These are phyloP conservation scores for Acipenser ruthenus DNA, from an alignment of 2,797 vertebrate species.

Conservation along the genomic window DNA sequence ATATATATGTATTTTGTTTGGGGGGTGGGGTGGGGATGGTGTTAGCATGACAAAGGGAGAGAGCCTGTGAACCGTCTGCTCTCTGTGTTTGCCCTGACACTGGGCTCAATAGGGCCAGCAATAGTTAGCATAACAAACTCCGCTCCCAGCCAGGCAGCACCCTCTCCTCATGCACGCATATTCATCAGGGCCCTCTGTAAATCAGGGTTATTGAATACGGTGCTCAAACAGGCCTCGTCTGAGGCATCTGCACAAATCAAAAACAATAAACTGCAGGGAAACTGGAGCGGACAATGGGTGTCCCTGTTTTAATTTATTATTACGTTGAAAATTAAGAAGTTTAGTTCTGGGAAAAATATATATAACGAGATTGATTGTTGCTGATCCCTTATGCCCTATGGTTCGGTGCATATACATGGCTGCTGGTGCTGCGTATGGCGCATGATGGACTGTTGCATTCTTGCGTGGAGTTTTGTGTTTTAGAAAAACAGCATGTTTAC, in stretches of 20 bases:
- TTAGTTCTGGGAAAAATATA: too few relatives aligned
- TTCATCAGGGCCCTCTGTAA: slow-evolving; percentile 16
- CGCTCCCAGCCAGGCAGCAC: slow-evolving; percentile 12
- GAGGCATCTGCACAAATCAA: background rate
- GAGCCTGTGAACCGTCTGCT: slow-evolving; percentile 82
- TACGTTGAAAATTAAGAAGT: too few relatives aligned
- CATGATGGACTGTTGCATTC: too few relatives aligned
- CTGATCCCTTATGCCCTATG: too few relatives aligned
- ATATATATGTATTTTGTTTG: slow-evolving; percentile 42
- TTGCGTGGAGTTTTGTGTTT: too few relatives aligned
- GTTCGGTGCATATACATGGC: too few relatives aligned
- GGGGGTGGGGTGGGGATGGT: slow-evolving; percentile 24
- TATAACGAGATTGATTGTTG: too few relatives aligned
- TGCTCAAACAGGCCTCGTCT: slow-evolving; percentile 19
- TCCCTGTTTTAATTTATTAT: too few relatives aligned
- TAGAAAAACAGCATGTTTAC: too few relatives aligned
- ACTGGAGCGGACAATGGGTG: too few relatives aligned
- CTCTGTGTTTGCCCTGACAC: slow-evolving; percentile 40
- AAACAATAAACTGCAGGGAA: too few relatives aligned
- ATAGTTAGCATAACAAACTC: slow-evolving; percentile 65
- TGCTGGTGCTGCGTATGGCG: too few relatives aligned
- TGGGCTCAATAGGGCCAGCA: slow-evolving; percentile 49
- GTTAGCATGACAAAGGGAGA: slow-evolving; percentile 74
- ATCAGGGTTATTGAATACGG: background rate
- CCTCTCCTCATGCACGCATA: slow-evolving; percentile 48